Percentiles rank a stretch among this genome's conserved stretches.
These are phyloP conservation scores for Muscicapa comitata DNA, from an alignment of 2,797 vertebrate species.

Conservation along the genomic window DNA sequence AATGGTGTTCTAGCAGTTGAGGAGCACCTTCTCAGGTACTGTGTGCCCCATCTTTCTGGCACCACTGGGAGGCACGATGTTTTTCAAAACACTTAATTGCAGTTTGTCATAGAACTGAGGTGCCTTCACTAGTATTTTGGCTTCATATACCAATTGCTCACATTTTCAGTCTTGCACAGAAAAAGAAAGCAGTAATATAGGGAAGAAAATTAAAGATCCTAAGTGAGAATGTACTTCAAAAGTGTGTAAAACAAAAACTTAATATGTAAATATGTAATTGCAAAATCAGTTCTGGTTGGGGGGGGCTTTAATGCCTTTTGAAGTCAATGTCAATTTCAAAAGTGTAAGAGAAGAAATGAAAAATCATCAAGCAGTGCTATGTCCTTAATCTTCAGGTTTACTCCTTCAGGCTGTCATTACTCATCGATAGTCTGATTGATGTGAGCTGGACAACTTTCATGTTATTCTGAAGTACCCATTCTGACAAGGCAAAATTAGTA, in stretches of 20 bases:
- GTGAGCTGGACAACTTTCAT: conserved; percentile 16
- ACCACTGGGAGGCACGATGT: fast-evolving
- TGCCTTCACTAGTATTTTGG: neutral
- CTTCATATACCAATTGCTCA: neutral
- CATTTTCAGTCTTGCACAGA: neutral
- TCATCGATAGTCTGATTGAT: neutral
- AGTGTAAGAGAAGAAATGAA: neutral
- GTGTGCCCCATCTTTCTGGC: neutral
- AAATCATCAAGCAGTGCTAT: neutral
- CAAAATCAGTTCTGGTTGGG: neutral
- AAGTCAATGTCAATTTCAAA: neutral
- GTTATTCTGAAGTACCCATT: neutral
- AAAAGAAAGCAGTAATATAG: neutral
- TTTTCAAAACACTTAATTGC: neutral
- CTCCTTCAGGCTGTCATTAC: conserved; percentile 23
- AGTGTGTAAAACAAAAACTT: neutral
- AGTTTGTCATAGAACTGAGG: neutral
- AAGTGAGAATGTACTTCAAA: neutral
- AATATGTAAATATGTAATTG: neutral
- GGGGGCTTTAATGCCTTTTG: neutral
- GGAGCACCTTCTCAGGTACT: neutral
- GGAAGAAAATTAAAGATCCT: neutral
- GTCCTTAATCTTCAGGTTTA: neutral
- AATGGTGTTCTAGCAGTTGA: neutral
- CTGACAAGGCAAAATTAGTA: conserved; percentile 25